Base-by-base conservation (phyloP, 2,797 vertebrate species). In the Danio aesculapii region DNA sequence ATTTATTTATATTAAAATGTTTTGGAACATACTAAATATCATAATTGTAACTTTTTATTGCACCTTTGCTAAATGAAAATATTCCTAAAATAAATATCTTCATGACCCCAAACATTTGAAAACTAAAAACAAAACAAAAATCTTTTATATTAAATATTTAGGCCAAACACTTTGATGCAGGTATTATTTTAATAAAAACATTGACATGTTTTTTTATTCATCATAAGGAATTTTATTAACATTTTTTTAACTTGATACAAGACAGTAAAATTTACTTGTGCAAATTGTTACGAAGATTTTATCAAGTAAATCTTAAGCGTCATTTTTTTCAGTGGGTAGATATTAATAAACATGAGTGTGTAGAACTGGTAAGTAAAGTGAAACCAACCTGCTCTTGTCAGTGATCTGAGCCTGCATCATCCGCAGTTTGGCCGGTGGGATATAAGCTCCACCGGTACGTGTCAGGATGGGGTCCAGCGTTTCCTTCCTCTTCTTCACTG, bases 391-490 rank as follows among this genome's bases (percentile, higher is more conserved):
- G 88, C 94, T 98, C 92, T 99, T 99, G 92, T 99, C 98, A 1
- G 96, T 97, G 83, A 99, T 99, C 88, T 99, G 97, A 69, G 97
- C 96, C 86, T 99, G 98, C 98, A 99, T 98, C 96, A 99, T 96
- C 73, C 97, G 94, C 52, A 99, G 95, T 82, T 96, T 97, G 75
- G 98, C 98, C 1, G 97, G 98, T 0, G 98, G 98, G 87, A 99
- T 99, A 83, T 99, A 99, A 0, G 98, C 98, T 16, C 98, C 98
- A 3, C 98, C 98, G 0, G 98, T 98, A 58, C 97, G 95, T 12
- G 97, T 99, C 62, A 99, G 93, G 83, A 99, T 97, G 14, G 97
- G 97, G 88, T 99, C 98, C 55, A 97, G 43, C 39, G 96, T 97
- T 82, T 98, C 97, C 73, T 98, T 99, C 91, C 96, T 99, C 91